Conservation (phyloP, 37 sponge, comb jelly and placozoan genomes). For the Ianthella basta region DNA sequence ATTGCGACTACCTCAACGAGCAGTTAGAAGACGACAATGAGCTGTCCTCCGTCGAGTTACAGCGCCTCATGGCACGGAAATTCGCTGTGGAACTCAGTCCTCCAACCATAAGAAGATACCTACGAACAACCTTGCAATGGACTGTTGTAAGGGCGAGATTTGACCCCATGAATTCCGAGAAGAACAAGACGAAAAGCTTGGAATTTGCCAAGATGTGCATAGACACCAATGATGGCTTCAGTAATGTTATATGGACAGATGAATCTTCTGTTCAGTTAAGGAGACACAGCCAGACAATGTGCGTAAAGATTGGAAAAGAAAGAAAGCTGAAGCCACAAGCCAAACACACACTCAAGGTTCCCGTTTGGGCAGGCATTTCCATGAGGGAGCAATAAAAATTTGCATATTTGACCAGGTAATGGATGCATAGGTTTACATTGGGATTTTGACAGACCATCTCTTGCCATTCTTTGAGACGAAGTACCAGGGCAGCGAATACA, state of each 20-base stretch:
- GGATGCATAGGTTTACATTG: neutral
- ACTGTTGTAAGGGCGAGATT: neutral
- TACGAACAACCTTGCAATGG: neutral
- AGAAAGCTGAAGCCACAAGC: neutral
- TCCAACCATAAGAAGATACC: neutral
- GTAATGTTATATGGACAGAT: neutral
- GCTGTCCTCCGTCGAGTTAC: neutral
- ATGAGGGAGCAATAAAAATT: neutral
- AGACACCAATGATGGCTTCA: neutral
- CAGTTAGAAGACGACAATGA: neutral
- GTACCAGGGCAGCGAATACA: neutral
- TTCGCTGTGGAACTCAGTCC: slow-evolving; percentile 12
- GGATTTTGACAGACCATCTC: neutral
- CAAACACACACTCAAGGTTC: slow-evolving; percentile 6
- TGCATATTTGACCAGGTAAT: neutral
- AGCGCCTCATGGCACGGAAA: neutral
- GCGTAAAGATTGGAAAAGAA: slow-evolving; percentile 3
- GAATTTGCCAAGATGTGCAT: neutral
- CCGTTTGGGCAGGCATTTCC: neutral
- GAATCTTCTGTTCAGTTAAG: slow-evolving; percentile 1
- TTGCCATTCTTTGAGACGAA: neutral
- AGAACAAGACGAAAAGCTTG: neutral
- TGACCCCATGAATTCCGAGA: neutral
- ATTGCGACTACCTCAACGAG: neutral
- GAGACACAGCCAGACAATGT: neutral